Evolutionary conservation across 2,113 vertebrate genomes (phyloP).

Genomic region (Pedionomus torquatus): DNA sequence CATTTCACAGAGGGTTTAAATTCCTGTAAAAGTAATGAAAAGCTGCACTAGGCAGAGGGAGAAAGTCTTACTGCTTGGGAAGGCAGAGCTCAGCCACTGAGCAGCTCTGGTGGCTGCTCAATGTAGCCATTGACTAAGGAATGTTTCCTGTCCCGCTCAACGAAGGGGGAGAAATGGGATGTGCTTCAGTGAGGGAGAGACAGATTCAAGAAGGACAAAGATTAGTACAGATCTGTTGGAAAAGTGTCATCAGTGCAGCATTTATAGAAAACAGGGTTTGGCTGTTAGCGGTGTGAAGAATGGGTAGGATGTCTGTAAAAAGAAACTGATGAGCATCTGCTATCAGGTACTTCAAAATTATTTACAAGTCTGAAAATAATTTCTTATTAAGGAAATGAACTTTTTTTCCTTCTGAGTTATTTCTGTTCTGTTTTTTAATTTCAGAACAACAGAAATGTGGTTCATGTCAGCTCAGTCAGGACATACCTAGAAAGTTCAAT

Average conservation of each 20-base stretch:
- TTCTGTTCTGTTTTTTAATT: neutral
- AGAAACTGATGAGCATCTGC: neutral
- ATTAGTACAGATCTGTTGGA: neutral
- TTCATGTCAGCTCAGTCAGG: neutral
- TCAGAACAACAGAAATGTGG: neutral
- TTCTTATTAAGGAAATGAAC: neutral
- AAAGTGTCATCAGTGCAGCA: neutral
- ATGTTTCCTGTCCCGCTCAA: neutral
- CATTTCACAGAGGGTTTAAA: neutral
- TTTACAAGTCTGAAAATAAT: neutral
- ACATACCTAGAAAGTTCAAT: neutral
- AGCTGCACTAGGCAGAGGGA: neutral
- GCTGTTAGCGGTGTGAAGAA: neutral
- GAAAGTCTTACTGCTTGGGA: neutral
- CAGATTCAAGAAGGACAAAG: neutral
- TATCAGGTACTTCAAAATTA: neutral
- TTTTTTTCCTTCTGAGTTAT: neutral
- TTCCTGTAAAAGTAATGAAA: neutral
- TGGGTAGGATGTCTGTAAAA: neutral
- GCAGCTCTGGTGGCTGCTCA: accelerated
- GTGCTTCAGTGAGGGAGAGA: neutral
- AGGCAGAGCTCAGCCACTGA: neutral
- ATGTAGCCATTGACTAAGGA: neutral
- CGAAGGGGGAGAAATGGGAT: neutral
- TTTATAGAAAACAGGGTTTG: neutral